Evolutionary conservation across 2,113 vertebrate species (phyloP).

Genomic region (Gallinago jamesoni): DNA sequence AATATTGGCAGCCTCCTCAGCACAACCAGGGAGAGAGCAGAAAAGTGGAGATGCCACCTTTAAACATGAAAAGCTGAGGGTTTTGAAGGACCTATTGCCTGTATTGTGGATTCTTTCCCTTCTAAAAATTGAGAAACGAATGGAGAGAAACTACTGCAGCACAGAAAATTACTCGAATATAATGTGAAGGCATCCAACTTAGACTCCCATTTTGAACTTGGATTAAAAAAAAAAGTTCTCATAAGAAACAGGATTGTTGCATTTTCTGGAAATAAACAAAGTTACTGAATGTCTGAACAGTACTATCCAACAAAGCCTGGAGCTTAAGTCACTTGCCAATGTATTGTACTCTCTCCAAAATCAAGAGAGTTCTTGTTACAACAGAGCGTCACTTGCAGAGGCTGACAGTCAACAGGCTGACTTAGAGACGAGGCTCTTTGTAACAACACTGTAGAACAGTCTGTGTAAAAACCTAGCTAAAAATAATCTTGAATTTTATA

Average conservation of each 20-base stretch:
- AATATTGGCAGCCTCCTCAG: background rate
- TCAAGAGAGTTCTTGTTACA: background rate
- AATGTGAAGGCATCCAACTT: background rate
- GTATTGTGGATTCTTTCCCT: background rate
- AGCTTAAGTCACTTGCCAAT: background rate
- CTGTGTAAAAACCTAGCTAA: background rate
- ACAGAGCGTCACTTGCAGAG: background rate
- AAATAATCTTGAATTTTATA: background rate
- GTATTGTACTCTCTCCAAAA: background rate
- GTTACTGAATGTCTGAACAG: background rate
- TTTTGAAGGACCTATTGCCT: background rate
- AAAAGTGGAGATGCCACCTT: background rate
- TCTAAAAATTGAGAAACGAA: background rate
- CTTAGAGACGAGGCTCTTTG: background rate
- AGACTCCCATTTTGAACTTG: background rate
- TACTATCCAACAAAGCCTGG: background rate
- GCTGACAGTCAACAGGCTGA: background rate
- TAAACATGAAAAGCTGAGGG: background rate
- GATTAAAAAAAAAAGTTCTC: background rate
- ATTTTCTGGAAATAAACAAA: background rate
- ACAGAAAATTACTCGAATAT: background rate
- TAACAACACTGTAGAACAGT: background rate
- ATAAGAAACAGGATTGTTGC: background rate
- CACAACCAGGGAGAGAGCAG: background rate
- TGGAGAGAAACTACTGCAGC: background rate